These are phyloP conservation scores for Ondatra zibethicus DNA, from an alignment of 2,113 vertebrate genomes.

Conservation along the genomic window DNA sequence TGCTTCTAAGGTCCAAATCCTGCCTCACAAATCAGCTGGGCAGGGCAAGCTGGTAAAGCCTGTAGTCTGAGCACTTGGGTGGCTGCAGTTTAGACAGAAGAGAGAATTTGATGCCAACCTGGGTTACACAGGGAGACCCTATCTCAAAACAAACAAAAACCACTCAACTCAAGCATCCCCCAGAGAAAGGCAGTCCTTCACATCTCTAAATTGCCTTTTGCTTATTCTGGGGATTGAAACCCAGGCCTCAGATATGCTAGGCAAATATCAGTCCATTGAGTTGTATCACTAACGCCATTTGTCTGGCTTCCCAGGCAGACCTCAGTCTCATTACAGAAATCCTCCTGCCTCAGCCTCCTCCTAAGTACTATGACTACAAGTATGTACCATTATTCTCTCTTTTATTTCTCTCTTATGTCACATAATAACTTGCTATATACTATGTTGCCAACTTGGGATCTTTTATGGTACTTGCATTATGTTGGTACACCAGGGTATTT, in stretches of 20 bases:
- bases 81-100: not conserved
- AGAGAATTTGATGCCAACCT: not conserved
- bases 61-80: not conserved
- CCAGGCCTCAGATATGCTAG: not conserved
- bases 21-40: not conserved
- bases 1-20: not conserved
- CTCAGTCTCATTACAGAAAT: not conserved
- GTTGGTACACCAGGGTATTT: not conserved
- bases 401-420: not conserved
- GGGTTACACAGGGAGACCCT: not conserved
- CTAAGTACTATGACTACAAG: not conserved
- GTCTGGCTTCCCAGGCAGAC: not conserved
- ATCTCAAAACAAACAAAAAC: not conserved
- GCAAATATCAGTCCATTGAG: not conserved
- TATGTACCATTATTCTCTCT: not conserved
- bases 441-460: not conserved
- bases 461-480: not conserved
- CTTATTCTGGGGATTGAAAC: not conserved
- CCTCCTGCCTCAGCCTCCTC: not conserved
- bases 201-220: not conserved
- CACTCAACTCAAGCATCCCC: not conserved
- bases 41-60: not conserved
- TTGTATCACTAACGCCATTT: not conserved
- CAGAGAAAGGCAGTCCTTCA: slow-evolving; percentile 1
- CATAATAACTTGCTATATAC: not conserved